A percentile compares a stretch with the other conserved stretches of the same genome.
phyloP scores from a whole-genome alignment of 2,797 vertebrate species.

The Columba guinea region DNA sequence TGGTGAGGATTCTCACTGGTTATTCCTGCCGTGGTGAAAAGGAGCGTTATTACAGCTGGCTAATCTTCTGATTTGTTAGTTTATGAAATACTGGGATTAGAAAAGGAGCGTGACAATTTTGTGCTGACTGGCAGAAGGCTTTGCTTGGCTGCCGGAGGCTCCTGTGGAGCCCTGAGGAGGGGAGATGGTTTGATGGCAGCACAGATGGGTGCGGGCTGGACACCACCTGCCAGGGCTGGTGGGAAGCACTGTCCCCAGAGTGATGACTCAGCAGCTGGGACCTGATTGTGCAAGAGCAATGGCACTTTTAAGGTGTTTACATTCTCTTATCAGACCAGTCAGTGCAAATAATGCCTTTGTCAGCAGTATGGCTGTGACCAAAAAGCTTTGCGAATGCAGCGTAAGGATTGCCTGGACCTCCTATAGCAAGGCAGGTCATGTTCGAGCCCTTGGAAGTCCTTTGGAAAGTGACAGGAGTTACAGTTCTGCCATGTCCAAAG shows the following conservation, averaged over 20 bases:
- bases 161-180: neutral
- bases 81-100: neutral
- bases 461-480: neutral
- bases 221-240: neutral
- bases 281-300: slow-evolving; percentile 56
- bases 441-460: neutral
- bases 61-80: neutral
- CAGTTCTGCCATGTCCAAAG: neutral
- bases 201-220: neutral
- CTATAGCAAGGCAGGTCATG: neutral
- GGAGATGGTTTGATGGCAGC: neutral
- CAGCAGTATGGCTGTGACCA: slow-evolving; percentile 11
- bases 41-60: neutral
- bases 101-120: neutral
- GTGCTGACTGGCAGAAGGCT: neutral
- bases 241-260: slow-evolving; percentile 38
- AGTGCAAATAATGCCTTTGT: slow-evolving; percentile 35
- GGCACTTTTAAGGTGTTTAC: slow-evolving; percentile 56
- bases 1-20: neutral
- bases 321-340: slow-evolving; percentile 15
- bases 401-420: neutral
- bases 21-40: neutral
- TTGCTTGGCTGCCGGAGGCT: neutral
- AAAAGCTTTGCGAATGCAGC: slow-evolving; percentile 27
- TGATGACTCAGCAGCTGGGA: slow-evolving; percentile 63